These are phyloP conservation scores for Sicus ferrugineus DNA, from an alignment of 2,888 invertebrate genomes.

Conservation along the genomic window DNA sequence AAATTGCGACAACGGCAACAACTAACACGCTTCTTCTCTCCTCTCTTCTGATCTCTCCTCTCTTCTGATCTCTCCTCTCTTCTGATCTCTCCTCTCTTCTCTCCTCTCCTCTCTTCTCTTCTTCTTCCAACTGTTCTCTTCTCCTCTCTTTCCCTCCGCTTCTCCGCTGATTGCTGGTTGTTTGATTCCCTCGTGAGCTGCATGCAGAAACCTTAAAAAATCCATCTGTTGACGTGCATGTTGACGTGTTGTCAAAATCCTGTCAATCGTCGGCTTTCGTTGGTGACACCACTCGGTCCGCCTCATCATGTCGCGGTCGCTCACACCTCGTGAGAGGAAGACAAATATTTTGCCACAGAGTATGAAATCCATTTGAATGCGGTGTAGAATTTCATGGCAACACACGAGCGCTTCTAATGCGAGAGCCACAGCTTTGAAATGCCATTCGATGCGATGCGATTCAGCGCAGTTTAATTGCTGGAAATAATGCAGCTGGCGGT, in stretches of 20 bases:
- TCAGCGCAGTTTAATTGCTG: not conserved
- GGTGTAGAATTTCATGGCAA: constrained; percentile 1
- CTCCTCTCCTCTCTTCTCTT: too few relatives aligned
- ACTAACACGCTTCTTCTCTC: too few relatives aligned
- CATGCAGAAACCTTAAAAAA: not conserved
- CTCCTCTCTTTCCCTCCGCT: too few relatives aligned
- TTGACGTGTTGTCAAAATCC: constrained; percentile 25
- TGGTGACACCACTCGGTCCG: not conserved
- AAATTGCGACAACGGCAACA: not conserved
- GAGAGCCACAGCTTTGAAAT: not conserved
- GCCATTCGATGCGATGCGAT: not conserved
- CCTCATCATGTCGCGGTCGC: too few relatives aligned
- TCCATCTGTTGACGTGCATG: too few relatives aligned
- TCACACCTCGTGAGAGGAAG: too few relatives aligned
- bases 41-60: too few relatives aligned
- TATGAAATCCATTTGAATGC: constrained; percentile 1
- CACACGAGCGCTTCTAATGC: not conserved
- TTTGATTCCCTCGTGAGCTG: not conserved
- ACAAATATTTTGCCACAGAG: too few relatives aligned
- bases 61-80: too few relatives aligned
- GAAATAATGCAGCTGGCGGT: constrained; percentile 11
- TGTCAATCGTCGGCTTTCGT: constrained; percentile 19
- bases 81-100: too few relatives aligned
- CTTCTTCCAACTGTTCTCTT: too few relatives aligned
- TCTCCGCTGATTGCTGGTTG: constrained; percentile 3